These are phyloP conservation scores for Catajapyx aquilonaris DNA, from an alignment of 1,140 invertebrate species.

Conservation along the genomic window DNA sequence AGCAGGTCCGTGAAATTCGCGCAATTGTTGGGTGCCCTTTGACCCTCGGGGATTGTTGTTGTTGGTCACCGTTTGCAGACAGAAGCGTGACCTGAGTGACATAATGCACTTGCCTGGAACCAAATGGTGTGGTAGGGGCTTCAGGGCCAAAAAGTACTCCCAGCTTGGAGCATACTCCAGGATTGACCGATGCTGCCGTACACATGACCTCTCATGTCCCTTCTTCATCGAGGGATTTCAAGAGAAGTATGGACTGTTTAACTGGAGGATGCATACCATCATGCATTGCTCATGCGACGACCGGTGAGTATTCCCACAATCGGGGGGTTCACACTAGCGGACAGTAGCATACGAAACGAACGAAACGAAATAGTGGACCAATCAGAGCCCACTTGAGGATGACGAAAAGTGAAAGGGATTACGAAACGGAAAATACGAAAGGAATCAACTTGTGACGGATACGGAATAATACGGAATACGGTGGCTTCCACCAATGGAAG, in stretches of 20 bases:
- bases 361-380: too few relatives aligned
- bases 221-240: constrained; percentile 55
- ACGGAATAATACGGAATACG: too few relatives aligned
- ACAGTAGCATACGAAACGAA: too few relatives aligned
- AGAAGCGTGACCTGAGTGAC: constrained; percentile 31
- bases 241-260: constrained; percentile 56
- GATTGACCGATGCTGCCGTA: constrained; percentile 61
- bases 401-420: too few relatives aligned
- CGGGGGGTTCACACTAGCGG: neutral
- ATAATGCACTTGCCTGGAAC: constrained; percentile 54
- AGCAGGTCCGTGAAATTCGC: too few relatives aligned
- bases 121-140: constrained; percentile 70
- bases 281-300: constrained; percentile 76
- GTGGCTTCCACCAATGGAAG: too few relatives aligned
- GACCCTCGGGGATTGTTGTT: too few relatives aligned
- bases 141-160: constrained; percentile 44
- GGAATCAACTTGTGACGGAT: too few relatives aligned
- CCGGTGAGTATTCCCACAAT: constrained; percentile 49
- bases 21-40: too few relatives aligned
- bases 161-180: constrained; percentile 51
- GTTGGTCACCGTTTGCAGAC: too few relatives aligned
- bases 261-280: constrained; percentile 61
- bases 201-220: constrained; percentile 59
- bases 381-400: too few relatives aligned
- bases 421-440: too few relatives aligned